Percentiles rank a stretch among this genome's conserved stretches.
These are phyloP conservation scores for Apocrypta bakeri DNA, from an alignment of 1,140 invertebrate species.

Conservation along the genomic window DNA sequence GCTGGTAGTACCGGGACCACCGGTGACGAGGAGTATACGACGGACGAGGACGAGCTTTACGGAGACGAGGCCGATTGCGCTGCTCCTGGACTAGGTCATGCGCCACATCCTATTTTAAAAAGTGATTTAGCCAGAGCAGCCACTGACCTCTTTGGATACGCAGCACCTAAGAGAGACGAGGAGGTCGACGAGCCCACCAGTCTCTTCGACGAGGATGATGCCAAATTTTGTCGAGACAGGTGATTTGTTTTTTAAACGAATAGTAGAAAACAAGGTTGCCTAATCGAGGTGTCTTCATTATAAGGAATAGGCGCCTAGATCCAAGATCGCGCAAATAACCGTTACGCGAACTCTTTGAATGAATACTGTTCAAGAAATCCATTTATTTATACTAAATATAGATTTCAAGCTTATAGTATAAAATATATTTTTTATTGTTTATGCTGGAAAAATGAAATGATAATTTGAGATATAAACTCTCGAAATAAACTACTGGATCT, in stretches of 20 bases:
- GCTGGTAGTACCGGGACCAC: constrained; percentile 76
- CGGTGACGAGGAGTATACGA: constrained; percentile 76
- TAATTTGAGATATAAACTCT: too few relatives aligned
- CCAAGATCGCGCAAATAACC: too few relatives aligned
- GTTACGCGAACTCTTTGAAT: too few relatives aligned
- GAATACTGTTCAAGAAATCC: too few relatives aligned
- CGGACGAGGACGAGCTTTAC: constrained; percentile 75
- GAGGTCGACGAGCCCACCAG: constrained; percentile 65
- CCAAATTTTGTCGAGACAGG: constrained; percentile 60
- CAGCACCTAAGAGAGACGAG: constrained; percentile 58
- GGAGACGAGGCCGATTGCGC: constrained; percentile 72
- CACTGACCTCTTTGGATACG: constrained; percentile 69
- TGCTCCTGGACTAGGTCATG: constrained; percentile 53
- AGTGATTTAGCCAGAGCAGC: constrained; percentile 68
- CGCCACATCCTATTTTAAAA: constrained; percentile 65
- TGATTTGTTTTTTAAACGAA: constrained; percentile 43
- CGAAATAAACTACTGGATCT: too few relatives aligned
- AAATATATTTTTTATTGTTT: too few relatives aligned
- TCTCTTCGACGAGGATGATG: constrained; percentile 69
- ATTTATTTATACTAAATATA: too few relatives aligned
- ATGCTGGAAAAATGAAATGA: too few relatives aligned
- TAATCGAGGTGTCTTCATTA: too few relatives aligned
- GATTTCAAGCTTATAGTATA: too few relatives aligned
- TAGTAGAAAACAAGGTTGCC: too few relatives aligned
- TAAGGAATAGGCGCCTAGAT: too few relatives aligned